Base-by-base conservation (phyloP, 2,113 vertebrate species). In the Ceyx margarethae region DNA sequence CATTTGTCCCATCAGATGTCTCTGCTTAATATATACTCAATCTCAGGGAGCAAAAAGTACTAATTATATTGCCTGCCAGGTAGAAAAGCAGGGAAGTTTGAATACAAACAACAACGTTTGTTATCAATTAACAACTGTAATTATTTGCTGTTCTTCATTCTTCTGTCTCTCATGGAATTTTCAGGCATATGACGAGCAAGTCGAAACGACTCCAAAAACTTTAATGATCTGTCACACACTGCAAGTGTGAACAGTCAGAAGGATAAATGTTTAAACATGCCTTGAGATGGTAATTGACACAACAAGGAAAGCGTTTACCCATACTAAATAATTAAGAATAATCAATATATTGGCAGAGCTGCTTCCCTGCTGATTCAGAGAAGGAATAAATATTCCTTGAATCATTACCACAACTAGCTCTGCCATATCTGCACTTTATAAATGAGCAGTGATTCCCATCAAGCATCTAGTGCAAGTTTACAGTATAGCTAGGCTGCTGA, bases 291-390 rank as follows among this genome's bases (percentile, higher is more conserved):
- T 19, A 93, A 90, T 75, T 91, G 88, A 88, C 80, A 94, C 42
- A 90, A 78, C 66, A 90, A 68, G 45, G 26, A 89, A 89, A 81
- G 67, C 12, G 89, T 91, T 83, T 60, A 77, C 10, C 28, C 57
- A 67, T 71, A 64, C 37, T 82, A 68, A 87, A 80, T 90, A 87
- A 77, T 85, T 80, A 77, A 82, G 75, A 77, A 80, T 92, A 86
- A 94, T 93, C 92, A 89, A 95, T 94, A 76, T 67, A 87, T 94
- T 90, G 89, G 86, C 83, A 95, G 50, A 66, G 84, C 35, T 60
- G 40, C 87, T 74, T 88, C 73, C 68, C 65, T 74, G 76, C 56
- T 91, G 75, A 82, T 73, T 81, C 56, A 82, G 42, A 74, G 66
- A 84, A 77, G 28, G 17, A 66, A 60, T 85, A 84, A 86, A 86